phyloP scores from a whole-genome alignment of 2,888 invertebrate species.

The Stenoptilia bipunctidactyla region DNA sequence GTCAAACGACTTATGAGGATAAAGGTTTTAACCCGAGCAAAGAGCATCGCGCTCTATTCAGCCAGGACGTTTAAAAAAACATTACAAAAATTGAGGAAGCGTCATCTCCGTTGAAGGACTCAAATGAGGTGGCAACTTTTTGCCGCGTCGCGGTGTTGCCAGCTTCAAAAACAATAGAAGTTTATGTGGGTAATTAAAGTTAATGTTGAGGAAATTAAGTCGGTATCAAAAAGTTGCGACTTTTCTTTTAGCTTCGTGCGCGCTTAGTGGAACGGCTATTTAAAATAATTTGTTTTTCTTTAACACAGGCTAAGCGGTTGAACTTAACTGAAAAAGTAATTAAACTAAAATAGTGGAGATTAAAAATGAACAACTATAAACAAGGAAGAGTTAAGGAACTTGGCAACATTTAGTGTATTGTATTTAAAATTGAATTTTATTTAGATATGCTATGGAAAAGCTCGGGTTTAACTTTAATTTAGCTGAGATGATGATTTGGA shows the following conservation, averaged over 20 bases:
- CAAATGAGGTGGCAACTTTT: conserved; percentile 38
- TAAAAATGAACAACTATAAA: too few species aligned
- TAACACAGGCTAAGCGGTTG: neutral
- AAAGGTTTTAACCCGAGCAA: conserved; percentile 11
- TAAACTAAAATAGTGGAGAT: too few species aligned
- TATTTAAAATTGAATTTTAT: too few species aligned
- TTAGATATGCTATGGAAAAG: too few species aligned
- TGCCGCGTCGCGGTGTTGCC: conserved; percentile 19
- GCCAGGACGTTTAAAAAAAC: conserved; percentile 19
- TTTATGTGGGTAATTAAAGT: conserved; percentile 48
- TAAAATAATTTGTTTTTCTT: conserved; percentile 1
- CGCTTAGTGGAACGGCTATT: neutral
- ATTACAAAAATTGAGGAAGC: conserved; percentile 27
- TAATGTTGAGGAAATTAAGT: conserved; percentile 49
- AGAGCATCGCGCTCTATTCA: conserved; percentile 16
- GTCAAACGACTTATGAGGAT: conserved; percentile 20
- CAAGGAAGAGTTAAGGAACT: too few species aligned
- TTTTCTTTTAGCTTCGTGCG: neutral
- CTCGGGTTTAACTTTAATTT: too few species aligned
- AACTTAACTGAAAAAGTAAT: neutral
- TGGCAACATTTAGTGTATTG: too few species aligned
- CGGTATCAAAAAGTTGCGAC: conserved; percentile 13
- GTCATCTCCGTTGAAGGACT: conserved; percentile 36
- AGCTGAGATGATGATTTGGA: too few species aligned
- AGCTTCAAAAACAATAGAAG: conserved; percentile 41